These are phyloP conservation scores for Centropristis striata DNA, from an alignment of 2,113 vertebrate genomes.

Conservation along the genomic window DNA sequence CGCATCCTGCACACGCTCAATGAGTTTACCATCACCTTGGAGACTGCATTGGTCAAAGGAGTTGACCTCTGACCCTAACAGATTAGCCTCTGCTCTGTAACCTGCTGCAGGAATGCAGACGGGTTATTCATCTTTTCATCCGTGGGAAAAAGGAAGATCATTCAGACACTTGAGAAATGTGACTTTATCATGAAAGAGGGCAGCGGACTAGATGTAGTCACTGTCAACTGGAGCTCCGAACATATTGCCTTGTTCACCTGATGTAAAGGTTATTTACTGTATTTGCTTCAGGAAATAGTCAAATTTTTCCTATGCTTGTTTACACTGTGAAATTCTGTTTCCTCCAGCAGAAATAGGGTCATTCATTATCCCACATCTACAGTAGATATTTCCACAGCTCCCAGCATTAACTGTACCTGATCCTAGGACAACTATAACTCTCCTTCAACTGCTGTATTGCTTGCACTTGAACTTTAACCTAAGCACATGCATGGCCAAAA, in stretches of 20 bases:
- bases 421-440: constrained; percentile 44
- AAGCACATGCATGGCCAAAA: constrained; percentile 79
- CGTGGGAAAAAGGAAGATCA: constrained; percentile 1
- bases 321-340: constrained; percentile 80
- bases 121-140: constrained; percentile 43
- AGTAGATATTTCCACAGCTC: constrained; percentile 57
- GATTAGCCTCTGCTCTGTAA: neutral
- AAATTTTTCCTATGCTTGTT: constrained; percentile 67
- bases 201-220: constrained; percentile 37
- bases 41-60: constrained; percentile 95
- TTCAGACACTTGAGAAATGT: constrained; percentile 38
- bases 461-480: constrained; percentile 73
- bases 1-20: constrained; percentile 92
- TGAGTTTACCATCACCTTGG: constrained; percentile 93
- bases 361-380: constrained; percentile 44
- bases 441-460: constrained; percentile 64
- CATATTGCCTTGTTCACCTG: constrained; percentile 71
- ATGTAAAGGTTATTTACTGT: constrained; percentile 69
- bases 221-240: constrained; percentile 49
- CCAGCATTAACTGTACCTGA: constrained; percentile 49
- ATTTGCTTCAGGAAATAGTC: constrained; percentile 73
- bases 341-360: constrained; percentile 50
- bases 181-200: constrained; percentile 50
- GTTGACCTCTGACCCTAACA: constrained; percentile 90
- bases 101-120: constrained; percentile 12